phyloP scores from a whole-genome alignment of 1,140 invertebrate genomes.

The Pseudachorutes palmiensis region DNA sequence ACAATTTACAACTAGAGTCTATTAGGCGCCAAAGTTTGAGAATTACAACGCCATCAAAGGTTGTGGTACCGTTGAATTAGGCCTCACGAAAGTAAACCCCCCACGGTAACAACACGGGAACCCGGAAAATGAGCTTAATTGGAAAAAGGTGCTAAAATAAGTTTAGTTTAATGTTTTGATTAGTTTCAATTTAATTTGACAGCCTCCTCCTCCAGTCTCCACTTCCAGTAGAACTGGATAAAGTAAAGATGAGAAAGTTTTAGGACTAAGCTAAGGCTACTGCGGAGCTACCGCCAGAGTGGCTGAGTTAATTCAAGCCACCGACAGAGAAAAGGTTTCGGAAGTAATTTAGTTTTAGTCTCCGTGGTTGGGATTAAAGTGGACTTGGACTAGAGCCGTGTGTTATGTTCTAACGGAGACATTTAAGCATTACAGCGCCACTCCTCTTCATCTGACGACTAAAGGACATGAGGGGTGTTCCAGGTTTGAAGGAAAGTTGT shows the following conservation, averaged over 20 bases:
- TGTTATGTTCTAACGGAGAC: not conserved
- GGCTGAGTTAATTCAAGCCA: not conserved
- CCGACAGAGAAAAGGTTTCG: no score
- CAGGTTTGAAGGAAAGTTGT: not conserved
- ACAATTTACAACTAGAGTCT: not conserved
- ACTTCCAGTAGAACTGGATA: not conserved
- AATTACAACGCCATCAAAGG: no score
- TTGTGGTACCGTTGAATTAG: no score
- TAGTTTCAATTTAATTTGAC: constrained; percentile 11
- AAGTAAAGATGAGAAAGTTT: no score
- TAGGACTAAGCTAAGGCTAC: no score
- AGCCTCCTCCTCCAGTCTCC: not conserved
- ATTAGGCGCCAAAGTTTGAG: no score
- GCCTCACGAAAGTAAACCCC: no score
- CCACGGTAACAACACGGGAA: not conserved
- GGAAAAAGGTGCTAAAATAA: not conserved
- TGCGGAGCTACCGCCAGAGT: no score
- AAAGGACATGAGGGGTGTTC: not conserved
- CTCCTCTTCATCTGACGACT: not conserved
- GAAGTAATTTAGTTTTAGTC: constrained; percentile 1
- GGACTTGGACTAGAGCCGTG: not conserved
- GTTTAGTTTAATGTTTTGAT: constrained; percentile 8
- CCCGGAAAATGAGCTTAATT: not conserved
- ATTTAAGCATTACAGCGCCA: not conserved
- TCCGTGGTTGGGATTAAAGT: not conserved